These are phyloP conservation scores for Hipparchia semele DNA, from an alignment of 2,888 invertebrate species.

Conservation along the genomic window DNA sequence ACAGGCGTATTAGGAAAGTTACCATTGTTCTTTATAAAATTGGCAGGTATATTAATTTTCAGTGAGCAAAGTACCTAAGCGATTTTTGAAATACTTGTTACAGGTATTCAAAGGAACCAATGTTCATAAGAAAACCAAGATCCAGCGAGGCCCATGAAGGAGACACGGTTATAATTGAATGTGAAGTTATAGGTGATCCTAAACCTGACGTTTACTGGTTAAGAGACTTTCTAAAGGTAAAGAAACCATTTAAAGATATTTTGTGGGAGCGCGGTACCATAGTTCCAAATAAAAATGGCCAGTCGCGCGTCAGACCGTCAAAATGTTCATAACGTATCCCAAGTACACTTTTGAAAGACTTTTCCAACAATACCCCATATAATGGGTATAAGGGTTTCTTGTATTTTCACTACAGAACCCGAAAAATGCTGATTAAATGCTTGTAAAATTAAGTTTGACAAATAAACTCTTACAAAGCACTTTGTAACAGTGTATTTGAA, in stretches of 20 bases:
- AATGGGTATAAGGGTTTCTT: too few species aligned
- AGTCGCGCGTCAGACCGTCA: too few species aligned
- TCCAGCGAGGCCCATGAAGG: conserved; percentile 93
- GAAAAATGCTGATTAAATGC: too few species aligned
- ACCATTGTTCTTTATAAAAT: too few species aligned
- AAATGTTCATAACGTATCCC: too few species aligned
- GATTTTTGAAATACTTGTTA: not conserved
- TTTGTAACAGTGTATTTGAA: too few species aligned
- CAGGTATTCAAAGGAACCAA: conserved; percentile 92
- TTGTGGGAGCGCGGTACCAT: not conserved
- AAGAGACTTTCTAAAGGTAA: conserved; percentile 92
- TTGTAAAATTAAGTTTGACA: too few species aligned
- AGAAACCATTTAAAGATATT: not conserved
- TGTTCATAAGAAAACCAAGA: conserved; percentile 91
- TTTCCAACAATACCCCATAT: too few species aligned
- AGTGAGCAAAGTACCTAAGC: not conserved
- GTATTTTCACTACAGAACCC: too few species aligned
- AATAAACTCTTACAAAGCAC: too few species aligned
- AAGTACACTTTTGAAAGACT: too few species aligned
- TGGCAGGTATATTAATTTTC: not conserved
- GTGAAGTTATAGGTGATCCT: conserved; percentile 95
- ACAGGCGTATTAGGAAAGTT: too few species aligned
- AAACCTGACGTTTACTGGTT: conserved; percentile 95
- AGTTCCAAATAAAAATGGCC: not conserved
- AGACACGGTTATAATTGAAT: conserved; percentile 92